Percentiles rank a stretch among this genome's conserved stretches.
phyloP scores from a whole-genome alignment of 2,888 invertebrate species.

The Hirudinaria manillensis region DNA sequence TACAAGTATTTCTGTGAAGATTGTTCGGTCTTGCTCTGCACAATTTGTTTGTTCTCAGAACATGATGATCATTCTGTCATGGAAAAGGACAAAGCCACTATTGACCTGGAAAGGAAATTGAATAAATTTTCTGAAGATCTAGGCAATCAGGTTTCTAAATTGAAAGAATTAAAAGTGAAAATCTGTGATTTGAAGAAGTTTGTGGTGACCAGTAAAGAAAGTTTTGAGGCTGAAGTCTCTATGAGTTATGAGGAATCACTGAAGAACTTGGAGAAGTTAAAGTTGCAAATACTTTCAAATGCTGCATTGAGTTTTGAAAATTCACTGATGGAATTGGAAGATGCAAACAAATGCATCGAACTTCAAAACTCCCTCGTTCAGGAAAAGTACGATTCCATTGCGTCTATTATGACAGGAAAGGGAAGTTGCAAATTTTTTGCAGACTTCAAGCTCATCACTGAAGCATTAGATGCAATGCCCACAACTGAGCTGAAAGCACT shows the following conservation, averaged over 20 bases:
- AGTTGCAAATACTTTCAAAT: constrained; percentile 4
- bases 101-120: background rate
- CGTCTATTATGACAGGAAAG: background rate
- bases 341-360: background rate
- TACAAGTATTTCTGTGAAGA: constrained; percentile 35
- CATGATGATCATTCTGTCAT: constrained; percentile 31
- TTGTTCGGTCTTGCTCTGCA: constrained; percentile 33
- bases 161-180: background rate
- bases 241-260: constrained; percentile 3
- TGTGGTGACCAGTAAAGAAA: background rate
- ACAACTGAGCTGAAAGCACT: background rate
- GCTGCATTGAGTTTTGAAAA: background rate
- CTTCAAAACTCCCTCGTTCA: background rate
- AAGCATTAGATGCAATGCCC: background rate
- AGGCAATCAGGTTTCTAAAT: background rate
- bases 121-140: background rate
- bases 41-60: constrained; percentile 34
- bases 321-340: background rate
- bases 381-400: background rate
- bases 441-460: background rate
- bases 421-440: background rate
- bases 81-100: constrained; percentile 12
- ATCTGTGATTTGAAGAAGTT: background rate
- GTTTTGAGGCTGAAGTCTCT: constrained; percentile 16
- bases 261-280: constrained; percentile 5